A percentile compares a stretch with the other conserved stretches of the same genome.
phyloP scores from a whole-genome alignment of 2,888 invertebrate species.

The Pristionchus exspectatus region DNA sequence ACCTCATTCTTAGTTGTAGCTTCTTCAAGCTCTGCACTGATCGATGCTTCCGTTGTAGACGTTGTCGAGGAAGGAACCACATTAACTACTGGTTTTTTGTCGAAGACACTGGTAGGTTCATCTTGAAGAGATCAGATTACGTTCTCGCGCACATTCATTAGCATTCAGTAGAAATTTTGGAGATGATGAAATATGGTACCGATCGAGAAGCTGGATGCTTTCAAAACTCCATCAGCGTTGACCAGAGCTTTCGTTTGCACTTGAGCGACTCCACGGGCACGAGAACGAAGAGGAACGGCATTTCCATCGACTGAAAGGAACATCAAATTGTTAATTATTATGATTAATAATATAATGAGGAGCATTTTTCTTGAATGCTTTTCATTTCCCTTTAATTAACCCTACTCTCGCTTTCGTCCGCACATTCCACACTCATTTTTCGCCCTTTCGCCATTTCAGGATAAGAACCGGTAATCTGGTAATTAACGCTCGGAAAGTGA shows the following conservation, averaged over 20 bases:
- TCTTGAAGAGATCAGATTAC: background rate
- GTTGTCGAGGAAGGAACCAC: conserved; percentile 24
- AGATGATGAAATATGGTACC: background rate
- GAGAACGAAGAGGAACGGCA: conserved; percentile 22
- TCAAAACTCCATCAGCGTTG: conserved; percentile 44
- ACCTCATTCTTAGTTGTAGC: conserved; percentile 59
- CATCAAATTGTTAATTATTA: background rate
- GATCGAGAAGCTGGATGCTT: conserved; percentile 40
- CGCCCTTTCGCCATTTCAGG: background rate
- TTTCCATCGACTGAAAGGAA: background rate
- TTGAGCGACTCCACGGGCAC: conserved; percentile 47
- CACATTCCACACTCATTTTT: background rate
- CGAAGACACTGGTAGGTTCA: conserved; percentile 29
- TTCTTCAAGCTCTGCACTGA: conserved; percentile 3
- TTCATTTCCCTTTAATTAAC: background rate
- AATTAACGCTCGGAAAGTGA: conserved; percentile 44
- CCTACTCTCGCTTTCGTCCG: background rate
- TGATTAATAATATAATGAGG: background rate
- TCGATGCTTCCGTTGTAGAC: background rate
- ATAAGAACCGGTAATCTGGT: background rate
- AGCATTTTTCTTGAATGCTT: background rate
- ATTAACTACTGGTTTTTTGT: conserved; percentile 32
- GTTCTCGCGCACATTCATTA: background rate
- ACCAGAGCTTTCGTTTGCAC: conserved; percentile 31
- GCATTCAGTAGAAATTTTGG: no score